Evolutionary conservation across 1,140 invertebrate genomes (phyloP), one percentile per base, ranked within the genome.

Genomic region (Latrodectus geometricus): DNA sequence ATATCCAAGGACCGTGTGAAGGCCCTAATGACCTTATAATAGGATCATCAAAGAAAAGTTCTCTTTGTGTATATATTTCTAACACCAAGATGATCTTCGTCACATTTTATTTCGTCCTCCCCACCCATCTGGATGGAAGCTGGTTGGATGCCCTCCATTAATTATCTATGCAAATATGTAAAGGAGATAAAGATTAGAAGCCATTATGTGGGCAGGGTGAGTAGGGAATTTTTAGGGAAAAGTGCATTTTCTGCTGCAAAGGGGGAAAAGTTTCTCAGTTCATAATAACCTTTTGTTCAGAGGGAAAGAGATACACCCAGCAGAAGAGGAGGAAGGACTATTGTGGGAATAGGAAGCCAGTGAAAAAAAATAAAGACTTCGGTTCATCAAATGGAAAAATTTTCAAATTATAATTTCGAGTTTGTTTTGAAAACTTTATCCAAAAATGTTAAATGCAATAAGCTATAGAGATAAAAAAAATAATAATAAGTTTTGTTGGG

Each of bases 141-240:
- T 35, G n/a, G 14, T 68, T 7, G 9, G 11, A 23, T 48, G 15
- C 54, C 35, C 7, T 7, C 48, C 76, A 23, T 78, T 78, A 78
- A 78, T 78, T 78, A 78, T 78, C 61, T 68, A 78, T 78, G 76
- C 76, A 78, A 78, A 78, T 78, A 78, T 78, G 76, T 61, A 66
- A 78, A 78, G 17, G 35, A 78, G 61, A 78, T 68, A 78, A 68
- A 78, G 76, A 78, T 78, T 78, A 78, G 61, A 66, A 78, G 35
- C 76, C 76, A 78, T 78, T 78, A 78, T 78, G 48, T 17, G 17
- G 54, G 17, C 54, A 61, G 11, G 54, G 17, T 9, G 52, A 56
- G 49, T 73, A 48, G 14, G 70, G 14, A 20, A 78, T 78, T 78
- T 78, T 78, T 78, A 14, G 20, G 49, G 61, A 50, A 78, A 68